Evolutionary conservation across 2,113 vertebrate genomes (phyloP), one percentile per base, ranked within the genome.

Genomic region (Patagioenas fasciata): DNA sequence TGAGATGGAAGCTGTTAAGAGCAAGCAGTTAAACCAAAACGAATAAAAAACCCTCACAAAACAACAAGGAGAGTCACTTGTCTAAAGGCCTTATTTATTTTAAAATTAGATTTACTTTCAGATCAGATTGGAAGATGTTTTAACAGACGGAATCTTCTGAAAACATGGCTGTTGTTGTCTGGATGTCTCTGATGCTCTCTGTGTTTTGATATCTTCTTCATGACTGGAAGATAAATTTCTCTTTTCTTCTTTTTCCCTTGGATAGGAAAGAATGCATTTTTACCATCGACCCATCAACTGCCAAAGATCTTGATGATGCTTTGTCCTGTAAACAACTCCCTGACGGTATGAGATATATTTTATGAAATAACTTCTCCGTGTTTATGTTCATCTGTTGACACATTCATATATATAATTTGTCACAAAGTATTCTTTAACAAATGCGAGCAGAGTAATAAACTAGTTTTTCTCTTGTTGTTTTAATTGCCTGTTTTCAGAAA

Each of bases 221-320:
- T 75, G 61, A 79, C 44, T 82, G 53, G 61, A 74, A 91, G 67
- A 97, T 98, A 96, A 98, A 67, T 97, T 93, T 94, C 78, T 48
- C 54, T 38, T 79, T 97, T 96, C 62, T 93, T 92, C 97, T 97
- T 98, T 97, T 72, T 97, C 80, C 97, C 88, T 97, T 96, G 96
- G 93, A 92, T 98, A 98, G 99, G 97, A 98, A 99, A 98, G 98
- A 99, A 96, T 98, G 98, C 89, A 97, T 99, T 98, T 99, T 99
- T 98, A 99, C 98, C 97, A 98, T 98, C 88, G 98, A 98, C 92
- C 99, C 99, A 29, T 98, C 98, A 92, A 97, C 97, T 83, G 99
- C 99, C 95, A 99, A 98, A 90, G 98, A 99, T 96, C 98, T 99
- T 87, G 98, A 99, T 96, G 98, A 99, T 71, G 98, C 98, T 85